Base-by-base conservation (phyloP, 2,797 vertebrate species). In the Arnoldichthys spilopterus region DNA sequence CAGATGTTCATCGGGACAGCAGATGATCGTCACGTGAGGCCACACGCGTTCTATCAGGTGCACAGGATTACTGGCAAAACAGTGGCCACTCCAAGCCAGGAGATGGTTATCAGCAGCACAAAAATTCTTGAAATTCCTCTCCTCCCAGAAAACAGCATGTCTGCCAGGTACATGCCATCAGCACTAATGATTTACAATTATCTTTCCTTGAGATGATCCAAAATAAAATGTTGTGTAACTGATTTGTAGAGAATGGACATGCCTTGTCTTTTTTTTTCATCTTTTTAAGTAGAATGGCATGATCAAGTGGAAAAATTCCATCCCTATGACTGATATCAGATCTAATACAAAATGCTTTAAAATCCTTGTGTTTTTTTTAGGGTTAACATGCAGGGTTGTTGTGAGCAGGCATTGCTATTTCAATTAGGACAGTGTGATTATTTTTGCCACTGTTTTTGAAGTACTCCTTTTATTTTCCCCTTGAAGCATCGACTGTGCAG, bases 31-130 rank as follows among this genome's bases (percentile, higher is more conserved):
- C 94, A 90, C 87, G 87, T 97, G 43, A 92, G 96, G 30, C 98
- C 98, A 51, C 98, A 99, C n/a, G 92, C 95, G 1, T 99, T 99
- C 92, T 99, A 99, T 91, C 97, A 98, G 85, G 96, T 97, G 77
- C 97, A 99, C 90, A 92, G 96, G n/a, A 98, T 99, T 83, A 99
- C 98, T 0, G 97, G 98, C 47, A 99, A 99, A 87, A 98, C 96
- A 0, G 97, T 98, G 11, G 94, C 95, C 75, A 99, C 96, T 22
- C 90, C 91, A 58, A 98, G 97, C 87, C 96, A 96, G 85, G 97
- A 99, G 89, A 95, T 93, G 54, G 87, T 95, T 18, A 86, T 96
- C 34, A 86, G 92, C 32, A 88, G 90, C 88, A 97, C 95, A 30
- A 99, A 98, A 83, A 93, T 98, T 79, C 79, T 99, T 84, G 97